Evolutionary conservation across 2,797 vertebrate genomes (phyloP).

Genomic region (Diplodus puntazzo): DNA sequence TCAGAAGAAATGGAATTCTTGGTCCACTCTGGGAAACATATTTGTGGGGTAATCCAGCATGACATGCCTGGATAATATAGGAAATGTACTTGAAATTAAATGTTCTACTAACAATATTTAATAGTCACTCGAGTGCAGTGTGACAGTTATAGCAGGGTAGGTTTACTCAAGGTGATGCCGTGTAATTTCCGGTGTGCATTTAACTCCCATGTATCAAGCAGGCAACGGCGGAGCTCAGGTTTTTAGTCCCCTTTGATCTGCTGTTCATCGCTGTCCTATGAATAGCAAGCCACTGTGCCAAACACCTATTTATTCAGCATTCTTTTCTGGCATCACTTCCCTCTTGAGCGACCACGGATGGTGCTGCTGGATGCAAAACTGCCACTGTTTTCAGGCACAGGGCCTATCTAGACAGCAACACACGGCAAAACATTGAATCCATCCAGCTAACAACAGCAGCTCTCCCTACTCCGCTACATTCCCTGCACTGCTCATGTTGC

Average conservation of each 20-base stretch:
- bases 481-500: slow-evolving; percentile 62
- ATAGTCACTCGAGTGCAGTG: background rate
- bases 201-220: slow-evolving; percentile 7
- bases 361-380: slow-evolving; percentile 60
- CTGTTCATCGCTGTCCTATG: slow-evolving; percentile 35
- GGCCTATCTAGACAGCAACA: slow-evolving; percentile 76
- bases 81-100: slow-evolving; percentile 42
- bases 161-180: slow-evolving; percentile 15
- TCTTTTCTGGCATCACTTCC: slow-evolving; percentile 58
- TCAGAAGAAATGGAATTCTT: slow-evolving; percentile 48
- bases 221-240: slow-evolving; percentile 16
- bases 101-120: slow-evolving; percentile 23
- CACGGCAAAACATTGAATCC: slow-evolving; percentile 56
- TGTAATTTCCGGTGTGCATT: slow-evolving; percentile 18
- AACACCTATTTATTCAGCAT: slow-evolving; percentile 63
- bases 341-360: slow-evolving; percentile 52
- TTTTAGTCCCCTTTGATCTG: slow-evolving; percentile 30
- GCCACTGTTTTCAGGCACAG: slow-evolving; percentile 63
- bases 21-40: slow-evolving; percentile 51
- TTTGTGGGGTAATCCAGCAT: slow-evolving; percentile 58
- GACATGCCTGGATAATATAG: slow-evolving; percentile 40
- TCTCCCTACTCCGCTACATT: slow-evolving; percentile 55
- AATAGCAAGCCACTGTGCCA: slow-evolving; percentile 55
- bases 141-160: background rate
- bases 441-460: slow-evolving; percentile 69